These are phyloP conservation scores for Cantharis lateralis DNA, from an alignment of 2,888 invertebrate species.

Conservation along the genomic window DNA sequence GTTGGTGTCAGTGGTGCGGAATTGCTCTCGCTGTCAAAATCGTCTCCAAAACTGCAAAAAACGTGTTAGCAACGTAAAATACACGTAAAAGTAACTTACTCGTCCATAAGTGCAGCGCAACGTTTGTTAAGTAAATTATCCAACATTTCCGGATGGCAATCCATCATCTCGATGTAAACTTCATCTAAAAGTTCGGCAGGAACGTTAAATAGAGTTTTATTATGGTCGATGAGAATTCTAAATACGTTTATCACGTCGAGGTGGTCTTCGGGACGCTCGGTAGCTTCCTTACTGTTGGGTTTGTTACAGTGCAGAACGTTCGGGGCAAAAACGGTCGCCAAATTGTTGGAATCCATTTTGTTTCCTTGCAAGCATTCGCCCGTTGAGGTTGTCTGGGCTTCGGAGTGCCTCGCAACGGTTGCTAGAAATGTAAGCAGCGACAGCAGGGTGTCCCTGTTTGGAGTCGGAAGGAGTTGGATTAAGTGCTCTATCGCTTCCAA, in stretches of 20 bases:
- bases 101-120: constrained; percentile 52
- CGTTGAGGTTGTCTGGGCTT: constrained; percentile 64
- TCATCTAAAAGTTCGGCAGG: constrained; percentile 84
- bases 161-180: constrained; percentile 83
- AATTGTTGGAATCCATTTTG: constrained; percentile 91
- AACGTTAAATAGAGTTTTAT: constrained; percentile 73
- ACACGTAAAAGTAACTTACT: constrained; percentile 47
- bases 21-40: constrained; percentile 57
- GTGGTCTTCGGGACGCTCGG: constrained; percentile 76
- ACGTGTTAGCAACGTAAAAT: not conserved
- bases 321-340: constrained; percentile 93
- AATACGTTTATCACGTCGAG: constrained; percentile 90
- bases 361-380: constrained; percentile 74
- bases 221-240: constrained; percentile 74
- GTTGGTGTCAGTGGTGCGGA: constrained; percentile 54
- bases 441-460: constrained; percentile 88
- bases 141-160: constrained; percentile 80
- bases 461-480: constrained; percentile 81
- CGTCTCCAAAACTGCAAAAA: constrained; percentile 52
- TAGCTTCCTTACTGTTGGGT: constrained; percentile 54
- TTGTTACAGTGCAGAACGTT: constrained; percentile 85
- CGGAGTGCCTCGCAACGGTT: constrained; percentile 73
- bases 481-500: constrained; percentile 83
- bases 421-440: constrained; percentile 81
- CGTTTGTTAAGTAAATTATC: constrained; percentile 65